A percentile compares a stretch with the other conserved stretches of the same genome.
Conservation (phyloP, 1,140 invertebrate species). For the Grapholita molesta region DNA sequence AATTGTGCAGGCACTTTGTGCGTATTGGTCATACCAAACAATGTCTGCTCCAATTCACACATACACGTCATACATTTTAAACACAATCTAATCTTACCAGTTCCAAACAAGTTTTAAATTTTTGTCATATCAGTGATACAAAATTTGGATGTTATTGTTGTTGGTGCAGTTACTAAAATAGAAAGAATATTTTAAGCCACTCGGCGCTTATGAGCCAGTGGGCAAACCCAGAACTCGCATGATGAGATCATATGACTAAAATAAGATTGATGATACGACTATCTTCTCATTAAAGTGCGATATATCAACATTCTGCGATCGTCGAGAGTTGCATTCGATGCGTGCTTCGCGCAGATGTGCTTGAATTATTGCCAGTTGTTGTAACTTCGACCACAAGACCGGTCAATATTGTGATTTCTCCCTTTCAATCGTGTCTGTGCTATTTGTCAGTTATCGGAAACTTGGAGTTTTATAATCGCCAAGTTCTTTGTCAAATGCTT, state of each 20-base stretch:
- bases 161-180: too few species aligned
- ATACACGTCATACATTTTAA: background rate
- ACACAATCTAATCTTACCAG: background rate
- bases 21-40: background rate
- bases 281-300: background rate
- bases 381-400: too few species aligned
- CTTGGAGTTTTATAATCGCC: too few species aligned
- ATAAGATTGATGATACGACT: background rate
- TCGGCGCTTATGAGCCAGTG: too few species aligned
- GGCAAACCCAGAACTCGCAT: background rate
- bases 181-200: too few species aligned
- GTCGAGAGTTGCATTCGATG: background rate
- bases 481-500: too few species aligned
- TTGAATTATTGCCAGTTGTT: background rate
- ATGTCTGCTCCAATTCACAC: background rate
- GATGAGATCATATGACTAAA: background rate
- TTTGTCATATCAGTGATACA: background rate
- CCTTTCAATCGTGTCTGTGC: too few species aligned
- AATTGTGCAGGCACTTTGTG: background rate
- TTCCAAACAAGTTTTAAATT: background rate
- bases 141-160: background rate
- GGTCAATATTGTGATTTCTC: too few species aligned
- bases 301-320: background rate
- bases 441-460: too few species aligned
- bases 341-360: background rate